Conservation (phyloP, 2,113 vertebrate species). For the Burhinus oedicnemus region DNA sequence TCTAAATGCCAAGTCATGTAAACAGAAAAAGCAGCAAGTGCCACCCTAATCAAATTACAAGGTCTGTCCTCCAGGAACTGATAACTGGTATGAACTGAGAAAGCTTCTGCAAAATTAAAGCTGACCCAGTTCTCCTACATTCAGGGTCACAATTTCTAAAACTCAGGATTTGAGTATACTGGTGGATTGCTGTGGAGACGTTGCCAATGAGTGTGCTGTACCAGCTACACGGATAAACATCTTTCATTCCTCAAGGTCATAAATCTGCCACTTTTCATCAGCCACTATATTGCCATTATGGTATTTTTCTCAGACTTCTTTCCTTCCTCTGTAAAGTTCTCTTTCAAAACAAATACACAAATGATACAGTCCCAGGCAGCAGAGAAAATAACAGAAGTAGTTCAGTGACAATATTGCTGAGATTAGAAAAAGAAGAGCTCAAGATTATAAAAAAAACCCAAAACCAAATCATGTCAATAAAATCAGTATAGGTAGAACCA, state of each 20-base stretch:
- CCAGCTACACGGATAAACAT: neutral
- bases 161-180: neutral
- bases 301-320: neutral
- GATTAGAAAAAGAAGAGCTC: neutral
- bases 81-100: neutral
- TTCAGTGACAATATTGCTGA: neutral
- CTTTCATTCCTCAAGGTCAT: neutral
- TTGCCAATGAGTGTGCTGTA: neutral
- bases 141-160: neutral
- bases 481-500: neutral
- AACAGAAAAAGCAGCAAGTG: neutral
- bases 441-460: neutral
- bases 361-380: neutral
- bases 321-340: neutral
- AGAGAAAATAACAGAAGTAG: neutral
- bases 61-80: neutral
- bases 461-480: neutral
- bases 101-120: neutral
- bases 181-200: neutral
- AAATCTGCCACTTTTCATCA: neutral
- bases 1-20: neutral
- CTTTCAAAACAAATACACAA: neutral
- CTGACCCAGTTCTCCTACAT: neutral
- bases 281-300: neutral
- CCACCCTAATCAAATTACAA: neutral